Conservation (phyloP, 1,140 invertebrate species). For the Melitaea cinxia region DNA sequence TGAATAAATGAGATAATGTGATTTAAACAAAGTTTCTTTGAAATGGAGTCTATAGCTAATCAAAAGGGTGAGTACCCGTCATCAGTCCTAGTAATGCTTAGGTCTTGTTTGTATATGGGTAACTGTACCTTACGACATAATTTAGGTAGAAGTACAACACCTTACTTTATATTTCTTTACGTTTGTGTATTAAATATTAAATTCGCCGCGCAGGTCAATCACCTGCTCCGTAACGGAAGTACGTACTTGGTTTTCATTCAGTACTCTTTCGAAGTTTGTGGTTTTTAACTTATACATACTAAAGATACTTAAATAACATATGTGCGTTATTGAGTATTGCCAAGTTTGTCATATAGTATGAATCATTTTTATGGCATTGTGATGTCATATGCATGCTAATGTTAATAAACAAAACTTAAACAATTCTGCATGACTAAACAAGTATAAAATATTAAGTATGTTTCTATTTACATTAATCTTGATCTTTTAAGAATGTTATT, state of each 20-base stretch:
- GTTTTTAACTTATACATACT: conserved; percentile 11
- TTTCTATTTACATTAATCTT: not conserved
- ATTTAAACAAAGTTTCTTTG: conserved; percentile 52
- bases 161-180: conserved; percentile 37
- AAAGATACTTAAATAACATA: conserved; percentile 22
- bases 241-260: conserved; percentile 7
- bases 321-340: conserved; percentile 42
- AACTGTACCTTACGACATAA: conserved; percentile 75
- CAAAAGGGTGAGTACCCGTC: conserved; percentile 70
- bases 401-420: conserved; percentile 58
- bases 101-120: conserved; percentile 77
- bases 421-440: conserved; percentile 24
- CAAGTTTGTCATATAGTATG: conserved; percentile 51
- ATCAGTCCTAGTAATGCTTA: conserved; percentile 44
- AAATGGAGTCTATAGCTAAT: conserved; percentile 74
- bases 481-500: not conserved
- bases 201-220: conserved; percentile 20
- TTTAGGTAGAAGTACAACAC: conserved; percentile 61
- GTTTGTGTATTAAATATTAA: conserved; percentile 28
- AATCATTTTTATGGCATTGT: conserved; percentile 69
- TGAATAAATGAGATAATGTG: conserved; percentile 66
- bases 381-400: conserved; percentile 72
- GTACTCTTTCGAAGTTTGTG: not conserved
- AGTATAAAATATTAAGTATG: not conserved
- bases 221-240: conserved; percentile 24